Conservation (phyloP, 2,113 vertebrate genomes). For the Sinocyclocheilus rhinocerous region DNA sequence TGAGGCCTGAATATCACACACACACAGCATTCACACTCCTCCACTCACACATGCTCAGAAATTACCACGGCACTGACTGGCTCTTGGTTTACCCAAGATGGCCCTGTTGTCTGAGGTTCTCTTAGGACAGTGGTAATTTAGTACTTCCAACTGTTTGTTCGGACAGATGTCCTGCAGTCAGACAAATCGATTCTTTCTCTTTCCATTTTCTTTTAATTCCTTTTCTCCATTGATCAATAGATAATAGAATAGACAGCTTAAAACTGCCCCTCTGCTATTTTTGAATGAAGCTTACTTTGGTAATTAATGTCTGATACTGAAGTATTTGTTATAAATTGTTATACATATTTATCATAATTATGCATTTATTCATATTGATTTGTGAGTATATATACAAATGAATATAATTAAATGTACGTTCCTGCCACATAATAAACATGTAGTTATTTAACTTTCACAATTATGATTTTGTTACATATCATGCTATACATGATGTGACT, state of each 20-base stretch:
- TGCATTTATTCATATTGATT: background rate
- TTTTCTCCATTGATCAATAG: background rate
- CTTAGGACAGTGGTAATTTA: conserved; percentile 33
- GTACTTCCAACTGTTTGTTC: conserved; percentile 35
- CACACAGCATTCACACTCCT: conserved; percentile 23
- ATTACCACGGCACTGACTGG: background rate
- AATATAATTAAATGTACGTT: too few relatives aligned
- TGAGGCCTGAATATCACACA: conserved; percentile 7
- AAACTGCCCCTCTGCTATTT: background rate
- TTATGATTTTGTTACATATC: too few relatives aligned
- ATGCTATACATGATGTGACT: too few relatives aligned
- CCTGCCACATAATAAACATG: too few relatives aligned
- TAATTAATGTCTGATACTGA: conserved; percentile 8
- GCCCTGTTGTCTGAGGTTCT: conserved; percentile 14
- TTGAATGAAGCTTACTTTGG: background rate
- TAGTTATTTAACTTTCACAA: background rate
- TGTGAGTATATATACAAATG: background rate
- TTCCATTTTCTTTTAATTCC: conserved; percentile 29
- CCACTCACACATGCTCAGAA: conserved; percentile 22
- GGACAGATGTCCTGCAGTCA: conserved; percentile 33
- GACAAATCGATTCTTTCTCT: conserved; percentile 28
- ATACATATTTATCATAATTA: background rate
- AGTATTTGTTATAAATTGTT: background rate
- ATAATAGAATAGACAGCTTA: background rate
- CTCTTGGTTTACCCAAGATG: conserved; percentile 5